Base-by-base conservation (phyloP, 1,140 invertebrate species). In the Bradynema listronoti region DNA sequence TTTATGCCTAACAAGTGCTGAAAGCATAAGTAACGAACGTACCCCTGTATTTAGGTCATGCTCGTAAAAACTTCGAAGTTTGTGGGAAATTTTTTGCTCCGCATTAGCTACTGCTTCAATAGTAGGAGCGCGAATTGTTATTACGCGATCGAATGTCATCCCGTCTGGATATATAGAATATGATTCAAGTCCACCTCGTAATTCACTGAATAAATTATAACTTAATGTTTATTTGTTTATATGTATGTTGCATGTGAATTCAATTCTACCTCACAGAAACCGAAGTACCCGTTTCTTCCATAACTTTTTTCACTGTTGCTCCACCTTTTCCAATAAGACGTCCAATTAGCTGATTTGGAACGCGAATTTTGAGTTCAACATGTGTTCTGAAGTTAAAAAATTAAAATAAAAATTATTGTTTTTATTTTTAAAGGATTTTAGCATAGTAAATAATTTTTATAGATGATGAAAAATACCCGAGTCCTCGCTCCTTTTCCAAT, bases 251-350 rank as follows among this genome's bases (percentile, higher is more conserved):
- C 25, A 24, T 19, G n/a, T 7, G 49, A 41, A 49, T 3, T 14
- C 22, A 36, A 54, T 16, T 9, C 32, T 41, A 39, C 16, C 24
- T 41, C 25, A 96, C 90, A 27, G 90, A 93, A 53, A 96, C 94
- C 80, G 92, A 93, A 0, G 92, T 93, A 60, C 93, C 88, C 1
- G 92, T 95, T 67, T 95, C 89, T 78, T 95, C 89, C 91, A 95
- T 96, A 69, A 97, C 95, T 73, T 88, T 85, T 79, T 96, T 96
- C 63, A 97, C 96, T 1, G 91, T 94, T 73, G 89, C 89, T 32
- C 92, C 91, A 46, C 79, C 76, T 80, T 95, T 96, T 42, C 93
- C 92, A 78, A 97, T 97, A 65, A 97, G 92, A 53, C 92, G 85
- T 24, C 93, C 93, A 77, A 96, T 94, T 32, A 96, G 81, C 80